Conservation (phyloP, 2,797 vertebrate species). For the Syngnathus acus region DNA sequence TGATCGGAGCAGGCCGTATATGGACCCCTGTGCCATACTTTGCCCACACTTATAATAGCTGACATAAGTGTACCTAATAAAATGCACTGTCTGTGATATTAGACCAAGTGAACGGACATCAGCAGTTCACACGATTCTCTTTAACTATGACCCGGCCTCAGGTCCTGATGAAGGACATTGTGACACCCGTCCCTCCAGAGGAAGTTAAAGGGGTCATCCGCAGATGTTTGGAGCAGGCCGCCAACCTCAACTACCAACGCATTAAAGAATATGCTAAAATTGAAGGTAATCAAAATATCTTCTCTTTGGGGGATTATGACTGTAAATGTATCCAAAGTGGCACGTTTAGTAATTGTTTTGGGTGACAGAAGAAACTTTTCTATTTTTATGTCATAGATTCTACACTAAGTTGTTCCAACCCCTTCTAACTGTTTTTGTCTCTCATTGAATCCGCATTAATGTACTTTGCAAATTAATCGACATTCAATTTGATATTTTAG, state of each 20-base stretch:
- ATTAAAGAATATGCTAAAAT: slow-evolving; percentile 97
- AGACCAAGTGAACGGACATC: not conserved
- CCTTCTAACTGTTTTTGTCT: too few species aligned
- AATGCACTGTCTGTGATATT: not conserved
- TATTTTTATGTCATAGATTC: too few species aligned
- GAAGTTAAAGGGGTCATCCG: slow-evolving; percentile 98
- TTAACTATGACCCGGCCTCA: slow-evolving; percentile 18
- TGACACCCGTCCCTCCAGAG: slow-evolving; percentile 95
- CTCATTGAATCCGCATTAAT: not conserved
- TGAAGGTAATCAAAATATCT: slow-evolving; percentile 81
- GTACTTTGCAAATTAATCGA: not conserved
- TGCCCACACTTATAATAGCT: too few species aligned
- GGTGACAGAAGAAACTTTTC: not conserved
- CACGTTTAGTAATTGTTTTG: not conserved
- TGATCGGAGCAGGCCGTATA: too few species aligned
- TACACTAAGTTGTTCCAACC: too few species aligned
- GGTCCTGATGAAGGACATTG: slow-evolving; percentile 98
- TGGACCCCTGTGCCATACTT: too few species aligned
- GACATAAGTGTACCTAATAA: not conserved
- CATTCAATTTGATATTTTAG: not conserved
- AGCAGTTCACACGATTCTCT: not conserved
- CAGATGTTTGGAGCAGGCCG: slow-evolving; percentile 98
- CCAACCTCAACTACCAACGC: slow-evolving; percentile 93
- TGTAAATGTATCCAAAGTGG: not conserved
- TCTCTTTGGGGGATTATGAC: not conserved